Conservation (phyloP, 1,140 invertebrate species). For the Drosophila aff. region DNA sequence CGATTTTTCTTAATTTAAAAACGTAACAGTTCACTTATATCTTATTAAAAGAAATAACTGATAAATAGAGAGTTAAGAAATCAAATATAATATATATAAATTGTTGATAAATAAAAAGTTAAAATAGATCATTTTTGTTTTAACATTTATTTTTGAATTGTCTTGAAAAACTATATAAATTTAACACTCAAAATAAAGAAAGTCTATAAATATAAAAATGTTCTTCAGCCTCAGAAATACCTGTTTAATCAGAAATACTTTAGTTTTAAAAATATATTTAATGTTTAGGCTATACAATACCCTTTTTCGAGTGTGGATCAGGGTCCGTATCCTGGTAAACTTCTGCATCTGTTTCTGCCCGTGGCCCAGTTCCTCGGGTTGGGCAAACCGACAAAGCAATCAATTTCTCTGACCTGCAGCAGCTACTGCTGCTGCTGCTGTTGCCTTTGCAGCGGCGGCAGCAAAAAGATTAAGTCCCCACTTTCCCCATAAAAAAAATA, state of each 20-base stretch:
- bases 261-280: not conserved
- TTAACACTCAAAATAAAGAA: too few relatives aligned
- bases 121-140: too few relatives aligned
- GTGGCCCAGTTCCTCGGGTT: constrained; percentile 48
- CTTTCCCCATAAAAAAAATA: constrained; percentile 47
- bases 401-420: constrained; percentile 63
- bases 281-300: not conserved
- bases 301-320: constrained; percentile 24
- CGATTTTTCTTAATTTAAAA: too few relatives aligned
- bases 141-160: too few relatives aligned
- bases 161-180: too few relatives aligned
- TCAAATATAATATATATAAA: too few relatives aligned
- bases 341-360: constrained; percentile 36
- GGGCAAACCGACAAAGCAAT: constrained; percentile 80
- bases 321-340: constrained; percentile 5
- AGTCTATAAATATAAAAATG: too few relatives aligned
- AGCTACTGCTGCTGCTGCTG: constrained; percentile 6
- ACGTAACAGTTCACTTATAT: too few relatives aligned
- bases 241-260: not conserved
- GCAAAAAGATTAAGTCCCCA: constrained; percentile 66
- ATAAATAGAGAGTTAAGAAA: too few relatives aligned
- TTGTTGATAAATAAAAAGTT: too few relatives aligned
- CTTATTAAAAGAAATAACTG: too few relatives aligned
- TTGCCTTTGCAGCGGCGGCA: constrained; percentile 21
- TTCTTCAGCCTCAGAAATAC: too few relatives aligned